Evolutionary conservation across 37 sponge, comb jelly and placozoan species (phyloP).

Genomic region (Eunapius fragilis): DNA sequence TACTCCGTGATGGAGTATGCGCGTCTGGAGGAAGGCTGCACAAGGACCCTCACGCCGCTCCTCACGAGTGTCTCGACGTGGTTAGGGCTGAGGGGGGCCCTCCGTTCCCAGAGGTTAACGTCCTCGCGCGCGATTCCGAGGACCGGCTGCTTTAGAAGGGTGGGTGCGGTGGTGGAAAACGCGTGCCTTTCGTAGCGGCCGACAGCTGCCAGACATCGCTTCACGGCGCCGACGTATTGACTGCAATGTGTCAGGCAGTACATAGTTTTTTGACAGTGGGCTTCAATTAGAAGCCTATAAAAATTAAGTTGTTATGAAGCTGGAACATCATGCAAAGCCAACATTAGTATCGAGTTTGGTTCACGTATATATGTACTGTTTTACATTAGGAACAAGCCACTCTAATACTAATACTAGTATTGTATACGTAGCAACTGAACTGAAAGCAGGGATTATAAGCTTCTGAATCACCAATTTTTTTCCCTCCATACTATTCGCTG

Average conservation of each 20-base stretch:
- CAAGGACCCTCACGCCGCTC: constrained; percentile 81
- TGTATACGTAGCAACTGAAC: too few relatives aligned
- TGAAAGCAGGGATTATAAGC: too few relatives aligned
- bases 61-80: constrained; percentile 84
- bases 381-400: too few relatives aligned
- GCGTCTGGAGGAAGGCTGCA: constrained; percentile 93
- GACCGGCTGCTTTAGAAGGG: constrained; percentile 3
- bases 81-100: constrained; percentile 93
- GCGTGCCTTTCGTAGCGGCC: background rate
- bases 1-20: constrained; percentile 92
- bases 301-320: too few relatives aligned
- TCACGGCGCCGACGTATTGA: background rate
- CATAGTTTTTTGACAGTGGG: background rate
- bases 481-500: too few relatives aligned
- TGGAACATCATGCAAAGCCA: too few relatives aligned
- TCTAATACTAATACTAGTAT: too few relatives aligned
- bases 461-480: too few relatives aligned
- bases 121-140: constrained; percentile 94
- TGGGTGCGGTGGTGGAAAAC: background rate
- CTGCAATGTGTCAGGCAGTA: background rate
- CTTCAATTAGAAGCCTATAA: background rate
- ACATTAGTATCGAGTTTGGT: too few relatives aligned
- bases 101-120: constrained; percentile 92
- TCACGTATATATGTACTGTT: too few relatives aligned
- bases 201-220: background rate